These are phyloP conservation scores for Dallia pectoralis DNA, from an alignment of 2,797 vertebrate species.

Conservation along the genomic window DNA sequence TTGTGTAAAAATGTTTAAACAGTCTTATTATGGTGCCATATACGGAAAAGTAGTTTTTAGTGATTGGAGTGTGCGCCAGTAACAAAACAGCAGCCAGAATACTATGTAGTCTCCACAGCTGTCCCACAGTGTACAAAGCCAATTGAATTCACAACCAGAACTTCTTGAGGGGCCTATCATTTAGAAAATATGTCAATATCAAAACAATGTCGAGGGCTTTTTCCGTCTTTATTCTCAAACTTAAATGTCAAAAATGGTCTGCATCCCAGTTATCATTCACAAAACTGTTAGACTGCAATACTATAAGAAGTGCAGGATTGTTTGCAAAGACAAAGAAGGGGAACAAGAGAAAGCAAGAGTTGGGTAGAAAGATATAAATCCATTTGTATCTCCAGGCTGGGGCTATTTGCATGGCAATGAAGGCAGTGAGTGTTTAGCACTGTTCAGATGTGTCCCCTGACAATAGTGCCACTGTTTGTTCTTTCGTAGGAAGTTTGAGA, in stretches of 20 bases:
- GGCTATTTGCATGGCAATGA: constrained; percentile 83
- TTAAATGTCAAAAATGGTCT: constrained; percentile 73
- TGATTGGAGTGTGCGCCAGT: constrained; percentile 32
- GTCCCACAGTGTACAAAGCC: constrained; percentile 16
- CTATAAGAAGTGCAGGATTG: constrained; percentile 70
- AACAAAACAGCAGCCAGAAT: background rate
- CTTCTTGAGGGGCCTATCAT: constrained; percentile 30
- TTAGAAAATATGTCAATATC: constrained; percentile 58
- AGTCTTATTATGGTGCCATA: background rate
- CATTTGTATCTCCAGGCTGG: constrained; percentile 72
- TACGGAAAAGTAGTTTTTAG: background rate
- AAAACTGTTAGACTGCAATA: constrained; percentile 61
- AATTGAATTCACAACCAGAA: constrained; percentile 43
- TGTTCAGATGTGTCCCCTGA: constrained; percentile 76
- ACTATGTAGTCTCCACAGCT: background rate
- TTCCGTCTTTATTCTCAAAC: constrained; percentile 30
- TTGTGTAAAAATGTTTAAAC: background rate
- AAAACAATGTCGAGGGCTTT: constrained; percentile 58
- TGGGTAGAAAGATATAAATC: constrained; percentile 67
- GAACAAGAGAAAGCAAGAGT: constrained; percentile 6
- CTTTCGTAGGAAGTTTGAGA: constrained; percentile 73
- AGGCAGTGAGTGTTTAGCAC: constrained; percentile 77
- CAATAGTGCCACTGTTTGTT: constrained; percentile 92
- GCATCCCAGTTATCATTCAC: constrained; percentile 59
- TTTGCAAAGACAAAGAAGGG: constrained; percentile 49